Evolutionary conservation across 2,888 invertebrate genomes (phyloP).

Genomic region (Spodoptera exigua): DNA sequence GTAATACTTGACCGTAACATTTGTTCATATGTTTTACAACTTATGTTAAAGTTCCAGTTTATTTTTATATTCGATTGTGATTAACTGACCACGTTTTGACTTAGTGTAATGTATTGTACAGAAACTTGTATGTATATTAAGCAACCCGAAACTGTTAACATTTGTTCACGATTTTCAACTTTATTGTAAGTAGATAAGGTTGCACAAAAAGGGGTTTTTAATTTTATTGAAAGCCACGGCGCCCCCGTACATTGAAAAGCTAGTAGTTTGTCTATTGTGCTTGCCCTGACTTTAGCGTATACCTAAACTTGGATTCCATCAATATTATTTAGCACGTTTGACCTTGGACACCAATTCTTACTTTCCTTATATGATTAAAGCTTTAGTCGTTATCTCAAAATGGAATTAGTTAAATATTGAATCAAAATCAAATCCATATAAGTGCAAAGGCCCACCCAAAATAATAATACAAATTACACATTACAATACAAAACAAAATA

Average conservation of each 20-base stretch:
- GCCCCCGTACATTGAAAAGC: too few relatives aligned
- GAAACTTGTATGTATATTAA: not conserved
- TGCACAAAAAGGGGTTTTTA: too few relatives aligned
- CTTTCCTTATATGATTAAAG: too few relatives aligned
- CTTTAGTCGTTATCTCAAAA: not conserved
- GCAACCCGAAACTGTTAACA: too few relatives aligned
- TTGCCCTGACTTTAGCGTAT: too few relatives aligned
- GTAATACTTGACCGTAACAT: constrained; percentile 25
- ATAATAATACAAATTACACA: constrained; percentile 18
- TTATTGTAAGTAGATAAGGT: too few relatives aligned
- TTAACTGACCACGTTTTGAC: constrained; percentile 21
- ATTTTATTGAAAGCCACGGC: too few relatives aligned
- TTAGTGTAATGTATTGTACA: not conserved
- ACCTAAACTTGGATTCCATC: too few relatives aligned
- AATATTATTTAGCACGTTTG: too few relatives aligned
- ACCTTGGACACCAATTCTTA: too few relatives aligned
- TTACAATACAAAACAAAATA: constrained; percentile 14
- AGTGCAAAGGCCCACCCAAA: not conserved
- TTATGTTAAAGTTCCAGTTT: constrained; percentile 15
- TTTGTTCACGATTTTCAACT: too few relatives aligned
- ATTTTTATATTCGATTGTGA: constrained; percentile 22
- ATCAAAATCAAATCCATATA: not conserved
- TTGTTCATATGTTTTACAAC: constrained; percentile 21
- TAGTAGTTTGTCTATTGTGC: too few relatives aligned
- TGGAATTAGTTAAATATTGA: not conserved